Evolutionary conservation across 2,113 vertebrate species (phyloP).

Genomic region (Diadophis punctatus): DNA sequence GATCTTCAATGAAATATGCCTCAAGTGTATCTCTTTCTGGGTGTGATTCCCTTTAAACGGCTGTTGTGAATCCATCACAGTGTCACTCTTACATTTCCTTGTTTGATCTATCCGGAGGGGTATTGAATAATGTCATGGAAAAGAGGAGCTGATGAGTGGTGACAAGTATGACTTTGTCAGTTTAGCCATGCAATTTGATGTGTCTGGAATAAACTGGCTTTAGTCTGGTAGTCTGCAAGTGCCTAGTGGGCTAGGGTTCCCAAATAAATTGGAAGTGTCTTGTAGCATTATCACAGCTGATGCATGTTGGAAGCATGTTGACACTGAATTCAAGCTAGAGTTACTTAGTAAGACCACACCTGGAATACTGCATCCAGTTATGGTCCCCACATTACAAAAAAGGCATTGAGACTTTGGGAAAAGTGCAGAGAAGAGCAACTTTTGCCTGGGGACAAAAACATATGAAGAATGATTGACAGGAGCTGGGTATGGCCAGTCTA

Average conservation of each 20-base stretch:
- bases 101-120: conserved; percentile 13
- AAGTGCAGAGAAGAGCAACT: too few relatives aligned
- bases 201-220: conserved; percentile 42
- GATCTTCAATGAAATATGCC: too few relatives aligned
- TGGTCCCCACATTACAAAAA: too few relatives aligned
- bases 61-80: background rate
- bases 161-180: conserved; percentile 55
- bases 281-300: conserved; percentile 35
- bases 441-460: too few relatives aligned
- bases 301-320: background rate
- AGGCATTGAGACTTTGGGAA: too few relatives aligned
- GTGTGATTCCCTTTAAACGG: background rate
- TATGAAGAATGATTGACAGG: too few relatives aligned
- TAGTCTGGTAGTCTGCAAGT: conserved; percentile 45
- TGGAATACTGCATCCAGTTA: too few relatives aligned
- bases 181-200: conserved; percentile 54
- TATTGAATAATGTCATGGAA: conserved; percentile 34
- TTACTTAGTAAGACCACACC: too few relatives aligned
- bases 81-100: conserved; percentile 40
- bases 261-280: conserved; percentile 47
- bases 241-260: conserved; percentile 34
- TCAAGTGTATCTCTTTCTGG: background rate
- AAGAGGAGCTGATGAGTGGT: conserved; percentile 32
- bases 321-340: too few relatives aligned
- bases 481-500: too few relatives aligned